Base-by-base conservation (phyloP, 2,113 vertebrate species). In the Aptenodytes forsteri region DNA sequence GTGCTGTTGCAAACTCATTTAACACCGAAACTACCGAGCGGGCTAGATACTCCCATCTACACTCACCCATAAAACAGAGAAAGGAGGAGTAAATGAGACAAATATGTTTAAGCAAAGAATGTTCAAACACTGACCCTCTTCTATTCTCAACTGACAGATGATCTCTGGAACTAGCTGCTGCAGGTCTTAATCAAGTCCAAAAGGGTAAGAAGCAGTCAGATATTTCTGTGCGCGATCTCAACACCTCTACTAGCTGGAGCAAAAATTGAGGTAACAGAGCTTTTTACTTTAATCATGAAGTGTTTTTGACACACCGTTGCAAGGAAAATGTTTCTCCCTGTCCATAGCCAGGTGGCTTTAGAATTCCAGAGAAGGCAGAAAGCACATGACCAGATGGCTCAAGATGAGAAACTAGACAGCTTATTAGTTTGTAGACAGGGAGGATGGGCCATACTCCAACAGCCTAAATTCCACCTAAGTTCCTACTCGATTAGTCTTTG, bases 401-500 rank as follows among this genome's bases (percentile, higher is more conserved):
- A 65, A 71, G 49, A 70, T 47, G 58, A 94, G 50, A 89, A 87
- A 87, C 61, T 34, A 81, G 67, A 58, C 44, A 86, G 54, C 64
- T 83, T 83, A 79, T 62, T 94, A 93, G 66, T 83, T 84, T 80
- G 36, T 56, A 83, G 54, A 69, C 38, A 47, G 42, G 36, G 66
- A 94, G 71, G 82, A 91, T 38, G 29, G 44, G 70, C 66, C 86
- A 69, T 34, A 56, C 27, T 88, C 27, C 62, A 90, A 56, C 34
- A 93, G 92, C 49, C 87, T 73, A 34, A 91, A 94, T 95, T 91
- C 87, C 62, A 83, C 62, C 66, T 46, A 91, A 88, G 58, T 88
- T 95, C 78, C 87, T 87, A 75, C 40, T 87, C 87, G 85, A 91
- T 75, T 92, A 96, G 69, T 52, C 96, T 96, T 86, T 97, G 90